Evolutionary conservation across 2,888 invertebrate species (phyloP).

Genomic region (Tiliacea citrago): DNA sequence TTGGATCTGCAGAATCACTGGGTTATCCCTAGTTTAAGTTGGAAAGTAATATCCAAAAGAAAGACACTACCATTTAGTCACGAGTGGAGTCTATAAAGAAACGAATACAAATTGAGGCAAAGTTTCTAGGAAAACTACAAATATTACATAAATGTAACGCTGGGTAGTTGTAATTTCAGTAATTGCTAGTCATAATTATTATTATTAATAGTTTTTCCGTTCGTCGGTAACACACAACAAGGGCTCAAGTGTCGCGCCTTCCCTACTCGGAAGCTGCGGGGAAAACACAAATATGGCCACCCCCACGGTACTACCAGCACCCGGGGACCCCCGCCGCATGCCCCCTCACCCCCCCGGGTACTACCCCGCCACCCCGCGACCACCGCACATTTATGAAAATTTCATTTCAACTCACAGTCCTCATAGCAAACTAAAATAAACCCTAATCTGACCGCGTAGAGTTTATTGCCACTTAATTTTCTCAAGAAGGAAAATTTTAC

Average conservation of each 20-base stretch:
- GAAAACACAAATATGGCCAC: constrained; percentile 84
- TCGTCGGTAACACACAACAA: constrained; percentile 79
- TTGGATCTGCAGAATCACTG: not conserved
- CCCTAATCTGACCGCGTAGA: constrained; percentile 82
- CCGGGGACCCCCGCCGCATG: not conserved
- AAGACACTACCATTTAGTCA: not conserved
- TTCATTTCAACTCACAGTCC: constrained; percentile 84
- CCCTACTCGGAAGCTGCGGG: constrained; percentile 82
- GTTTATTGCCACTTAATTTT: constrained; percentile 84
- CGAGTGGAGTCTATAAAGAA: not conserved
- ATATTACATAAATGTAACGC: constrained; percentile 1
- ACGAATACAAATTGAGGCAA: not conserved
- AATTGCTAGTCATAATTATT: constrained; percentile 80
- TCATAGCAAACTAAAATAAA: constrained; percentile 82
- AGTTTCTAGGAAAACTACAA: not conserved
- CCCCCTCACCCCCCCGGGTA: constrained; percentile 42
- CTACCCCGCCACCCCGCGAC: constrained; percentile 55
- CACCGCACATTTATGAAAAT: constrained; percentile 87
- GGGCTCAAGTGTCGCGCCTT: constrained; percentile 81
- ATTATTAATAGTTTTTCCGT: constrained; percentile 86
- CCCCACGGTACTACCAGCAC: constrained; percentile 54
- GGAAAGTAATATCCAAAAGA: not conserved
- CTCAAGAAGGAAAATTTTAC: constrained; percentile 72
- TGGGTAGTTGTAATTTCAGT: constrained; percentile 48
- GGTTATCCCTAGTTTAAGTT: not conserved